These are phyloP conservation scores for Sphecodes monilicornis DNA, from an alignment of 2,888 invertebrate species.

Conservation along the genomic window DNA sequence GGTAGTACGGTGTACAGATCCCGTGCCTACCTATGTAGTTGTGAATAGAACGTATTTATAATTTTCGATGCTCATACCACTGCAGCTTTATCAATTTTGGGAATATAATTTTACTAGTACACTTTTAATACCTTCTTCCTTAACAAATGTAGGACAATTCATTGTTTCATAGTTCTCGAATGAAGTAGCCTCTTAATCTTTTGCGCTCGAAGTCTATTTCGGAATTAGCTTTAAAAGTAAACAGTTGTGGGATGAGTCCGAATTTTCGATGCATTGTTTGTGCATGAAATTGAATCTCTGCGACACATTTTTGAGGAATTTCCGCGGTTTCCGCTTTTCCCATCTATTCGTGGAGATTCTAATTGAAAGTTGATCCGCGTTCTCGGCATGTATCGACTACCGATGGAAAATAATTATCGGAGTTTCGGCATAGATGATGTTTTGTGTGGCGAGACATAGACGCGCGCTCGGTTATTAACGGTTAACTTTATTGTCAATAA, in stretches of 20 bases:
- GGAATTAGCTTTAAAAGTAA: neutral
- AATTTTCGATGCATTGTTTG: neutral
- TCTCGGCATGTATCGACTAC: conserved; percentile 12
- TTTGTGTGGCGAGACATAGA: conserved; percentile 9
- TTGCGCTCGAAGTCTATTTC: neutral
- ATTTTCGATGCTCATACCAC: too few species aligned
- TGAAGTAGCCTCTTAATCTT: neutral
- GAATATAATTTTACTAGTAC: neutral
- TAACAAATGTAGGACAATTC: neutral
- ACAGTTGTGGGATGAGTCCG: neutral
- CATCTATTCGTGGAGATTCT: neutral
- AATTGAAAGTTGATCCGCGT: neutral
- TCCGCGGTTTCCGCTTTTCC: neutral
- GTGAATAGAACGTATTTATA: too few species aligned
- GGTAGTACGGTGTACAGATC: too few species aligned
- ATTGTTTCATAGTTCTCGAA: neutral
- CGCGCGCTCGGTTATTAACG: conserved; percentile 24
- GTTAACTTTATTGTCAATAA: conserved; percentile 41
- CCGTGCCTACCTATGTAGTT: too few species aligned
- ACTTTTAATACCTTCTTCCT: neutral
- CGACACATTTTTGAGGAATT: neutral
- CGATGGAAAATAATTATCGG: conserved; percentile 54
- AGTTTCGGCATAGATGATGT: neutral
- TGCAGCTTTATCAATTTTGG: too few species aligned
- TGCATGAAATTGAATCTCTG: neutral